Evolutionary conservation across 2,113 vertebrate genomes (phyloP).

Genomic region (Microcebus jonahi): DNA sequence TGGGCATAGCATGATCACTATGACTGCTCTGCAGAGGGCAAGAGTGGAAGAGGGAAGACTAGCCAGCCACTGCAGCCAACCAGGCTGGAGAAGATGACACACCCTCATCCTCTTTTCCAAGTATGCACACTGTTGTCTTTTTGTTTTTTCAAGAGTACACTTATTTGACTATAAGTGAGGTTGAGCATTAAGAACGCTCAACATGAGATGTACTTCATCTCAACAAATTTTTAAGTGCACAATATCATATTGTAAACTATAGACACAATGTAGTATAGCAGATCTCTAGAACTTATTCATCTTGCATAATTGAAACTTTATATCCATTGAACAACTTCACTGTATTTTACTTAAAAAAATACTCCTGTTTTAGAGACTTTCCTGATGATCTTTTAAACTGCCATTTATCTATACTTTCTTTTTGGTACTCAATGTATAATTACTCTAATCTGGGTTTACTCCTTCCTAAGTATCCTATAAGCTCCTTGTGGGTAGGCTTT

Average conservation of each 20-base stretch:
- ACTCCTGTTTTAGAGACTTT: background rate
- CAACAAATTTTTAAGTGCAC: background rate
- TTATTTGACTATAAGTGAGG: background rate
- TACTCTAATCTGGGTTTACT: background rate
- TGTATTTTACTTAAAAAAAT: background rate
- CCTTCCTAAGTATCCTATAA: background rate
- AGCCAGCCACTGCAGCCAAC: background rate
- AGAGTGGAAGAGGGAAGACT: background rate
- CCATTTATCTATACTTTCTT: background rate
- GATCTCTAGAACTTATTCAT: background rate
- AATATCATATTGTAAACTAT: background rate
- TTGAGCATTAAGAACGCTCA: background rate
- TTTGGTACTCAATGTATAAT: background rate
- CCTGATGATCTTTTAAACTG: background rate
- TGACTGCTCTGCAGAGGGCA: background rate
- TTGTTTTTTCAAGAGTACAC: background rate
- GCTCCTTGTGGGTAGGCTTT: background rate
- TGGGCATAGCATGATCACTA: background rate
- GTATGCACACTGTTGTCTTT: background rate
- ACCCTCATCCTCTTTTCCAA: background rate
- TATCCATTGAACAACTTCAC: background rate
- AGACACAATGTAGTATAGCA: background rate
- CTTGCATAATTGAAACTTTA: background rate
- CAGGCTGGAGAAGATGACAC: background rate
- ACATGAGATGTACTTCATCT: background rate